Conservation (phyloP, 2,797 vertebrate genomes). For the Malurus splendens region DNA sequence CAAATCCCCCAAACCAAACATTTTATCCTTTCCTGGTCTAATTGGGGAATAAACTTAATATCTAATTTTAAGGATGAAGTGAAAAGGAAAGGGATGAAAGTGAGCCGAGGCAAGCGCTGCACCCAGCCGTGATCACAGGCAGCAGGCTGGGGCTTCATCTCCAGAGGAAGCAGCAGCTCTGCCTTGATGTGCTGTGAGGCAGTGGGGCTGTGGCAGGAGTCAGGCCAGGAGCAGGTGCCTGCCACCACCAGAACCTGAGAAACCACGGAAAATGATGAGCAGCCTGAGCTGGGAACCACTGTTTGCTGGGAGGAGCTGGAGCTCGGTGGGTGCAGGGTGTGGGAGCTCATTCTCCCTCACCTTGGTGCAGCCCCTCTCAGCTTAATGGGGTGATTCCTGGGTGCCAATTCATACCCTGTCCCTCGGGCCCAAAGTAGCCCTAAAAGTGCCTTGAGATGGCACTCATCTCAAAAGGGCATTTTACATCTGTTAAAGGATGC, state of each 20-base stretch:
- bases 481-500: not conserved
- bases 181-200: not conserved
- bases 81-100: constrained; percentile 26
- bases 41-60: constrained; percentile 38
- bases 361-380: not conserved
- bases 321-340: fast-evolving
- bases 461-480: not conserved
- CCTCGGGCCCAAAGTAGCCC: not conserved
- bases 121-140: not conserved
- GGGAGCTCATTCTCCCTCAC: not conserved
- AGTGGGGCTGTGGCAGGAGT: not conserved
- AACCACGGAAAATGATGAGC: not conserved
- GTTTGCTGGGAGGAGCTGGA: not conserved
- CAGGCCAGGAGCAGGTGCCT: not conserved
- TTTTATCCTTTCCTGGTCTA: not conserved
- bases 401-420: fast-evolving
- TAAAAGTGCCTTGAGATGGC: not conserved
- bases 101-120: not conserved
- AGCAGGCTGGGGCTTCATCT: not conserved
- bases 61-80: constrained; percentile 1
- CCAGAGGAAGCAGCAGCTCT: not conserved
- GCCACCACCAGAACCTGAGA: not conserved
- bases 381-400: not conserved
- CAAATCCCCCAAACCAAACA: not conserved
- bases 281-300: fast-evolving